Base-by-base conservation (phyloP, 2,888 invertebrate genomes). In the Dasysyrphus albostriatus region DNA sequence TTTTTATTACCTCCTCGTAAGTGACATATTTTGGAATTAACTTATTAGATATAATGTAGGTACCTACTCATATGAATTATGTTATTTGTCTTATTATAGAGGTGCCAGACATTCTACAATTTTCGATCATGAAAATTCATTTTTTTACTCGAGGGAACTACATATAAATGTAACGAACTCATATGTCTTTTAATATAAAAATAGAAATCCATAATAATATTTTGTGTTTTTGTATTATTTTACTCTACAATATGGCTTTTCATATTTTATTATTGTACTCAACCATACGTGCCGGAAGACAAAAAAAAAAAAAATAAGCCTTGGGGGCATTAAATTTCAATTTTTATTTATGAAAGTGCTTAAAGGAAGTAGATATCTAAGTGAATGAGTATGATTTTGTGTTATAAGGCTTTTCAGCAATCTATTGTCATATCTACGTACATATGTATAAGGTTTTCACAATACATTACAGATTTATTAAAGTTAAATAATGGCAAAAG, bases 331-430 rank as follows among this genome's bases (percentile, higher is more conserved):
- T 29, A 44, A 44, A 63, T 63, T 63, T 63, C 63, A 63, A 63
- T 63, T 63, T 63, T 63, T 63, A 63, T 63, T 63, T 63, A 63
- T 63, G 29, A 29, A 14, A 63, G 42, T 63, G 44, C 63, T 63
- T 63, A 44, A n/a, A 29, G 61, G 63, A 63, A 44, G 42, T 44
- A 29, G 63, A 44, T 44, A 42, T 59, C 2, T 56, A n/a, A n/a
- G n/a, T n/a, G n/a, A n/a, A n/a, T n/a, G 9, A n/a, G 56, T n/a
- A 32, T 56, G n/a, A 8, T 5, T 34, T 16, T 37, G 19, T 59
- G 37, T 37, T 37, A 37, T 56, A 56, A 51, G 54, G 32, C 54
- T 56, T 56, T 56, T n/a, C 7, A 56, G n/a, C n/a, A 56, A 56
- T 56, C 32, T 56, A 56, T 56, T 54, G 54, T 54, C 54, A 56